Percentiles rank a stretch among this genome's conserved stretches.
Conservation (phyloP, 1,140 invertebrate genomes). For the Drosophila chauvacae region DNA sequence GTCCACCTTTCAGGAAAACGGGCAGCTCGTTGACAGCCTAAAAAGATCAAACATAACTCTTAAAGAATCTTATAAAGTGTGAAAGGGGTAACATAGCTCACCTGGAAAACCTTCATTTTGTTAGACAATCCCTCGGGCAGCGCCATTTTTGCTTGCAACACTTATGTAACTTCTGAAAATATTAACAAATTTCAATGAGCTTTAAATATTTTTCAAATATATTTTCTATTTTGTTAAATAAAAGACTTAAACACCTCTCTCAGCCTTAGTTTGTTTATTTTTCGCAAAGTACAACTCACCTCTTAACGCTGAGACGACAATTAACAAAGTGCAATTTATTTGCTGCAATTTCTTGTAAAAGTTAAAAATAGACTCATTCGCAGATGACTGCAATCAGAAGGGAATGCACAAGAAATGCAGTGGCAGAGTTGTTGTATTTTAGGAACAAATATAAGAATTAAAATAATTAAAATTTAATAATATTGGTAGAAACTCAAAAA, state of each 20-base stretch:
- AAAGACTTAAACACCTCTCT: rapidly evolving
- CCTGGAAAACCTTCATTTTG: conserved; percentile 83
- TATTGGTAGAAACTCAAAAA: not conserved
- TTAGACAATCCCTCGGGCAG: conserved; percentile 74
- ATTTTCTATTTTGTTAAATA: not conserved
- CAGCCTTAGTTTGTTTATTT: not conserved
- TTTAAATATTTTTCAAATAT: too few relatives aligned
- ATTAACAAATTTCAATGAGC: not conserved
- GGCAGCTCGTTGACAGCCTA: conserved; percentile 78
- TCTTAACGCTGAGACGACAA: conserved; percentile 19
- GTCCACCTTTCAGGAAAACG: conserved; percentile 80
- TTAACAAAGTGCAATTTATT: conserved; percentile 38
- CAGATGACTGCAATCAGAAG: conserved; percentile 37
- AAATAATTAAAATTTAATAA: not conserved
- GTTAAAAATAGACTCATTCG: conserved; percentile 64
- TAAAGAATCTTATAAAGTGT: not conserved
- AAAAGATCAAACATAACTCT: not conserved
- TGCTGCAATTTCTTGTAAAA: conserved; percentile 46
- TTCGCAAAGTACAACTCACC: conserved; percentile 12
- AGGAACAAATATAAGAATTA: not conserved
- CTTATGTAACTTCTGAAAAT: conserved; percentile 76
- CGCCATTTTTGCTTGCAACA: conserved; percentile 60
- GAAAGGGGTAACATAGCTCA: not conserved
- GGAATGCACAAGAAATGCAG: conserved; percentile 23
- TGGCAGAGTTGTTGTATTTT: conserved; percentile 12